A percentile compares a stretch with the other conserved stretches of the same genome.
These are phyloP conservation scores for Gymnocephalus cernua DNA, from an alignment of 2,113 vertebrate species.

Conservation along the genomic window DNA sequence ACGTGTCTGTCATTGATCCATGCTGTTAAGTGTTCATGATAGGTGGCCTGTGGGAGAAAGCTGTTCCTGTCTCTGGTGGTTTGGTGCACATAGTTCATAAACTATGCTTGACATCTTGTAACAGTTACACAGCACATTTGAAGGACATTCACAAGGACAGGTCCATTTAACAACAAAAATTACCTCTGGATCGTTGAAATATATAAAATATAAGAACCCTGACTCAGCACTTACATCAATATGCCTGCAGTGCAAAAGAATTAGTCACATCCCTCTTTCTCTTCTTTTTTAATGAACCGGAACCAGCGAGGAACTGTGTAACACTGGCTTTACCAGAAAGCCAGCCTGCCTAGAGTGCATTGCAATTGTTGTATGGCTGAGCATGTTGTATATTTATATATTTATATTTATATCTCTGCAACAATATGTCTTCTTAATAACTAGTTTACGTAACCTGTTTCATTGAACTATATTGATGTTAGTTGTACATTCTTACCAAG, in stretches of 20 bases:
- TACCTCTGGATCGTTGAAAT: background rate
- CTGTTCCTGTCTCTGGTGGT: too few relatives aligned
- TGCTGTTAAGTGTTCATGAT: too few relatives aligned
- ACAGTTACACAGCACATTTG: background rate
- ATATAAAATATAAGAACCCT: constrained; percentile 12
- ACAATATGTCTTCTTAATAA: background rate
- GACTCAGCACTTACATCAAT: constrained; percentile 22
- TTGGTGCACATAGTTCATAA: background rate
- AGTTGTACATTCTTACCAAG: background rate
- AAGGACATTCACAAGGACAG: background rate
- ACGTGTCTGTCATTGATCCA: too few relatives aligned
- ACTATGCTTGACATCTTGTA: background rate
- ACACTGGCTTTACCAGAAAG: background rate
- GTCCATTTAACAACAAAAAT: constrained; percentile 4
- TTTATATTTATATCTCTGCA: background rate
- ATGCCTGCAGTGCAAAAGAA: constrained; percentile 7
- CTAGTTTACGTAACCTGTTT: background rate
- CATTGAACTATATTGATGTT: background rate
- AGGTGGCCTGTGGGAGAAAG: too few relatives aligned
- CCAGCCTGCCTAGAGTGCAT: background rate
- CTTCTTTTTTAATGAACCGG: background rate
- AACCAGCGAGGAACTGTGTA: background rate
- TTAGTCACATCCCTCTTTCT: background rate
- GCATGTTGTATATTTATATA: background rate
- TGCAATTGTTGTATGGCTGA: background rate